Conservation (phyloP, 2,797 vertebrate genomes). For the Poecilia gillii region DNA sequence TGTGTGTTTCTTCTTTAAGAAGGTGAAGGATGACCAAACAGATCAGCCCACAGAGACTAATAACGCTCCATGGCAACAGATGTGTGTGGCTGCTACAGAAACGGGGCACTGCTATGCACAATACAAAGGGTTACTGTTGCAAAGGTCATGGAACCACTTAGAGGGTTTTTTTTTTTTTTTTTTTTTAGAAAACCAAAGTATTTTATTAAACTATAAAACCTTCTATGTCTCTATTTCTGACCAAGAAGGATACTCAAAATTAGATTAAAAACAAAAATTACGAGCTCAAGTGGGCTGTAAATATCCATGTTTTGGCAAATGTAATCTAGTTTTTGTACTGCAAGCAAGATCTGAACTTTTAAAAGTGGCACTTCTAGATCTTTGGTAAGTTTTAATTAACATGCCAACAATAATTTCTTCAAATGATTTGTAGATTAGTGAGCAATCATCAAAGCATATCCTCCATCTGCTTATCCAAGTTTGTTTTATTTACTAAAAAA, state of each 20-base stretch:
- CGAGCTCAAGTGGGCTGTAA: background rate
- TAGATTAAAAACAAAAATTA: background rate
- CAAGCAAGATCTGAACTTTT: background rate
- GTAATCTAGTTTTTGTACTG: background rate
- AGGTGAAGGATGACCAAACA: constrained; percentile 36
- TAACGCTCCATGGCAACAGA: constrained; percentile 48
- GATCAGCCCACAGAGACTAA: constrained; percentile 31
- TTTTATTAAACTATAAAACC: background rate
- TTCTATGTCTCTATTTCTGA: background rate
- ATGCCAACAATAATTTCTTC: background rate
- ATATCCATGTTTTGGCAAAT: background rate
- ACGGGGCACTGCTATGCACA: background rate
- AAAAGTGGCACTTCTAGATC: background rate
- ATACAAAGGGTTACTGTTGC: background rate
- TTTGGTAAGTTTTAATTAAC: background rate
- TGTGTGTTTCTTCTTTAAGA: constrained; percentile 22
- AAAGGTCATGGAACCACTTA: background rate
- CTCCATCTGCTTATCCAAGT: background rate
- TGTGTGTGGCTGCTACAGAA: constrained; percentile 5
- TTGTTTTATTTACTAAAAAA: background rate
- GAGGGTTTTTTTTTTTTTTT: background rate
- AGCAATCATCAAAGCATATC: background rate
- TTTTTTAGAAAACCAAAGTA: background rate
- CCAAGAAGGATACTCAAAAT: background rate
- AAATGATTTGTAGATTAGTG: background rate